phyloP scores from a whole-genome alignment of 2,888 invertebrate species.

The Orthosia incerta region DNA sequence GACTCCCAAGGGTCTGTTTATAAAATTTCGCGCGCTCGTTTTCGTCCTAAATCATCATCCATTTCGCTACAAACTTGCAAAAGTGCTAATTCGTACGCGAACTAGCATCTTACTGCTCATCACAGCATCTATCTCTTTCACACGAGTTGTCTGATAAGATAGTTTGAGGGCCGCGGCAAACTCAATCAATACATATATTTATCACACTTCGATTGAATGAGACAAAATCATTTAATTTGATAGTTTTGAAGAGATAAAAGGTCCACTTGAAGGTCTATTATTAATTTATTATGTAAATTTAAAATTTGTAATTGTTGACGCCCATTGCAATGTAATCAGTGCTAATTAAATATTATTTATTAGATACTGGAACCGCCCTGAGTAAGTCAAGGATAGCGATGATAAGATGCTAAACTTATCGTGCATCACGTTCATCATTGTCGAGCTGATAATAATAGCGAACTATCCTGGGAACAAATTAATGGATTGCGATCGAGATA shows the following conservation, averaged over 20 bases:
- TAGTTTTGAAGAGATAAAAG: conserved; percentile 36
- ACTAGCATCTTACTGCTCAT: too few species aligned
- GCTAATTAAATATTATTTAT: conserved; percentile 74
- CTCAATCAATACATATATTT: conserved; percentile 17
- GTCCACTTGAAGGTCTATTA: conserved; percentile 60
- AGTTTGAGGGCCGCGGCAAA: conserved; percentile 6
- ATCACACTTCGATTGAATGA: conserved; percentile 8
- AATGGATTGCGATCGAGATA: conserved; percentile 58
- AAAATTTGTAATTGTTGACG: conserved; percentile 71
- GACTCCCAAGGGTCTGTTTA: too few species aligned
- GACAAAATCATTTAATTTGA: conserved; percentile 27
- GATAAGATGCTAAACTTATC: conserved; percentile 80
- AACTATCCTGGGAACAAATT: conserved; percentile 57
- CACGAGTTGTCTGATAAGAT: too few species aligned
- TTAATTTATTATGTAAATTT: conserved; percentile 71
- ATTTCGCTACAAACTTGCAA: too few species aligned
- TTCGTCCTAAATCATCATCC: too few species aligned
- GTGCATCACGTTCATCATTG: conserved; percentile 79
- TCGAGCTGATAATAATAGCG: conserved; percentile 52
- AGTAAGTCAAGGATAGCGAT: conserved; percentile 83
- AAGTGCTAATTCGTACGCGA: too few species aligned
- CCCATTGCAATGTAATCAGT: conserved; percentile 71
- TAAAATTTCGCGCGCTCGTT: too few species aligned
- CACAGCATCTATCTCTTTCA: too few species aligned
- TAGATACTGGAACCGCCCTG: conserved; percentile 77